These are phyloP conservation scores for Chionis minor DNA, from an alignment of 2,113 vertebrate genomes.

Conservation along the genomic window DNA sequence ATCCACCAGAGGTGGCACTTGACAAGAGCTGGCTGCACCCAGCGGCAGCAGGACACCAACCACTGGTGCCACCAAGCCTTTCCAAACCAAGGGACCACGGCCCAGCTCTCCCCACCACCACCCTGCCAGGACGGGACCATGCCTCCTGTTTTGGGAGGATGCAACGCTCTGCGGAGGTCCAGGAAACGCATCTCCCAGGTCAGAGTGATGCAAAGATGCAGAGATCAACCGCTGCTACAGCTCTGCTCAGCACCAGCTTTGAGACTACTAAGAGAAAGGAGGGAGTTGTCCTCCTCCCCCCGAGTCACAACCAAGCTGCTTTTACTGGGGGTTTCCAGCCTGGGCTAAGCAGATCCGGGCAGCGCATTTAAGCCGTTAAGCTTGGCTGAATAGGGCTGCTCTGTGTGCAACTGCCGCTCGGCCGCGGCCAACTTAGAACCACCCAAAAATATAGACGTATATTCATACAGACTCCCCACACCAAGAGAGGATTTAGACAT, in stretches of 20 bases:
- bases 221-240: not conserved
- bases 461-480: not conserved
- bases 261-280: not conserved
- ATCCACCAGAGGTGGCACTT: not conserved
- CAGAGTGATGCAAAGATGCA: not conserved
- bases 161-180: not conserved
- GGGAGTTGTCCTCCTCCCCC: not conserved
- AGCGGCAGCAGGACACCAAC: not conserved
- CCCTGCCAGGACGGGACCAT: not conserved
- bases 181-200: not conserved
- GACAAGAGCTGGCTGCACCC: not conserved
- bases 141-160: not conserved
- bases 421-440: not conserved
- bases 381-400: not conserved
- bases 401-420: not conserved
- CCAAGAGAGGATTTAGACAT: not conserved
- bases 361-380: conserved; percentile 18
- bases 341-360: not conserved
- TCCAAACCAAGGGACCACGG: not conserved
- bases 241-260: not conserved
- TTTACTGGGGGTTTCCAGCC: not conserved
- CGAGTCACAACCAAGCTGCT: not conserved
- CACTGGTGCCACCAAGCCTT: not conserved
- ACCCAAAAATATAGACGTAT: not conserved
- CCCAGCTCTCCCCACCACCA: not conserved